These are phyloP conservation scores for Chymomyza caudatula DNA, from an alignment of 2,888 invertebrate species.

Conservation along the genomic window DNA sequence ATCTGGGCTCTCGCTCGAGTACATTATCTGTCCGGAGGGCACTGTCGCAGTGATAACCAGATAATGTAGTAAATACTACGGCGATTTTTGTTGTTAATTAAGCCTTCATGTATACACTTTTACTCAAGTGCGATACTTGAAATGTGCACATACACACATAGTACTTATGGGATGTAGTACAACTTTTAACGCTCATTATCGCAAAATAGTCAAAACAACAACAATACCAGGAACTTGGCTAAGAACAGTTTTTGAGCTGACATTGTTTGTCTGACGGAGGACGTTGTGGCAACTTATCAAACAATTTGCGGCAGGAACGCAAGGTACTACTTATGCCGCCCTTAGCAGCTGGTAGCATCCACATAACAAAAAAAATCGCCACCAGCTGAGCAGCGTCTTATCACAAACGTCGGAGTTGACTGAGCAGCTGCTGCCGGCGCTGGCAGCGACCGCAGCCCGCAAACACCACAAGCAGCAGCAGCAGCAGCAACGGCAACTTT, in stretches of 20 bases:
- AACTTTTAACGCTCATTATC: not conserved
- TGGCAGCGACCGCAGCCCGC: constrained; percentile 8
- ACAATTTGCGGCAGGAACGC: too few species aligned
- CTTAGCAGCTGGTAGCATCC: not conserved
- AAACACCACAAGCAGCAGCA: too few species aligned
- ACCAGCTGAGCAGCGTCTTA: not conserved
- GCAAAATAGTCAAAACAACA: not conserved
- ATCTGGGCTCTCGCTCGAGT: not conserved
- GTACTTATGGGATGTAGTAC: not conserved
- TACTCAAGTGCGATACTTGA: constrained; percentile 59
- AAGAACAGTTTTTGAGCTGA: too few species aligned
- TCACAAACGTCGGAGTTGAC: not conserved
- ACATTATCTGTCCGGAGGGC: not conserved
- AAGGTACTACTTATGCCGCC: too few species aligned
- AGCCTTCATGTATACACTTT: constrained; percentile 49
- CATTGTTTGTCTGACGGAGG: too few species aligned
- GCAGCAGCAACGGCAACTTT: constrained; percentile 14
- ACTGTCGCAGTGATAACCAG: constrained; percentile 37
- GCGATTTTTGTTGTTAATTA: constrained; percentile 54
- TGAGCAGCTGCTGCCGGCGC: not conserved
- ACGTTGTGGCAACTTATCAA: too few species aligned
- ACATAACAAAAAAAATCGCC: not conserved
- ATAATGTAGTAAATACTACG: constrained; percentile 46
- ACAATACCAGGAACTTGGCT: too few species aligned
- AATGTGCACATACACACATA: constrained; percentile 28